Percentiles rank a stretch among this genome's conserved stretches.
Conservation (phyloP, 1,140 invertebrate species). For the Lordiphosa clarofinis region DNA sequence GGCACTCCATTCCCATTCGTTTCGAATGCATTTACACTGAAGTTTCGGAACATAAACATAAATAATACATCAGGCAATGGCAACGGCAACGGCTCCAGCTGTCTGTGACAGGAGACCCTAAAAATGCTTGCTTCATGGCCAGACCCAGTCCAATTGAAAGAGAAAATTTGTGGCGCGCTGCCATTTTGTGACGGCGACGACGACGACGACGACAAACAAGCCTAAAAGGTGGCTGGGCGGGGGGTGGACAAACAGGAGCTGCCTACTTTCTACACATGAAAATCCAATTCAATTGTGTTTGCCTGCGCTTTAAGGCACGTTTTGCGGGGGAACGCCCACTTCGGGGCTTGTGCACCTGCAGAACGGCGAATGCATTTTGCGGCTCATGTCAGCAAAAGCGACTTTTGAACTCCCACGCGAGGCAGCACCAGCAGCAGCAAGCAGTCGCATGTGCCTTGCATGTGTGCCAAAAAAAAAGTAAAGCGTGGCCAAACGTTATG, state of each 20-base stretch:
- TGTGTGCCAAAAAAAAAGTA: slow-evolving; percentile 56
- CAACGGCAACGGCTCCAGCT: slow-evolving; percentile 45
- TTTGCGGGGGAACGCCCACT: slow-evolving; percentile 40
- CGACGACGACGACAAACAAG: slow-evolving; percentile 53
- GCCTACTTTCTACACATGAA: slow-evolving; percentile 12
- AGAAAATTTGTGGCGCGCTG: slow-evolving; percentile 55
- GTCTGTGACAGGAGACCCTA: slow-evolving; percentile 49
- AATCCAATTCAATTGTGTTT: slow-evolving; percentile 40
- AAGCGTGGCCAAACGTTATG: too few relatives aligned
- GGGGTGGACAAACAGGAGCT: slow-evolving; percentile 25
- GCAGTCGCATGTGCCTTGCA: slow-evolving; percentile 45
- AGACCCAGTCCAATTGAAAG: slow-evolving; percentile 60
- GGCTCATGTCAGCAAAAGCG: slow-evolving; percentile 36
- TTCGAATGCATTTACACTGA: slow-evolving; percentile 33
- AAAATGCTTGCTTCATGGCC: slow-evolving; percentile 21
- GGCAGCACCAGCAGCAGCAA: too few relatives aligned
- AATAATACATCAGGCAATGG: slow-evolving; percentile 39
- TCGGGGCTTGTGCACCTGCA: slow-evolving; percentile 52
- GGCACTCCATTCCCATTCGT: slow-evolving; percentile 60
- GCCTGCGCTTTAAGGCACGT: slow-evolving; percentile 44
- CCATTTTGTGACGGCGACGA: slow-evolving; percentile 49
- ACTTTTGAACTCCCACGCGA: slow-evolving; percentile 55
- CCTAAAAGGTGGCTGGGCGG: slow-evolving; percentile 38
- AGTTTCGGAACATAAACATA: slow-evolving; percentile 27
- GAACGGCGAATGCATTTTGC: slow-evolving; percentile 25